A percentile compares a stretch with the other conserved stretches of the same genome.
Evolutionary conservation across 2,797 vertebrate genomes (phyloP).

Genomic region (Hypotaenidia okinawae): DNA sequence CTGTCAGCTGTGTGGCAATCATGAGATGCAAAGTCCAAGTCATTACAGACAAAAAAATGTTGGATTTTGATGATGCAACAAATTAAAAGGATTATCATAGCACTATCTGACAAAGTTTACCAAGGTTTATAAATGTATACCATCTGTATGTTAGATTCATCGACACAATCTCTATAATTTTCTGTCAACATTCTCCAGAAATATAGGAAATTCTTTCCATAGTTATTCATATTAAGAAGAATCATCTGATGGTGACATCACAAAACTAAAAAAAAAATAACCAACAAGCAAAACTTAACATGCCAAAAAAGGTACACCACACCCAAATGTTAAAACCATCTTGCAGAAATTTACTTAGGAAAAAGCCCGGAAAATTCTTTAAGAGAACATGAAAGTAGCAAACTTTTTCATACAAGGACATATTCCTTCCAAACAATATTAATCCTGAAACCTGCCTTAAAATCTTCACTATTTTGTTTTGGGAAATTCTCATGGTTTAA

Average conservation of each 20-base stretch:
- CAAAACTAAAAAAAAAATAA: neutral
- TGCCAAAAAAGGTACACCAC: neutral
- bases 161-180: neutral
- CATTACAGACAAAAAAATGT: neutral
- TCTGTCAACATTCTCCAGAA: constrained; percentile 8
- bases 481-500: neutral
- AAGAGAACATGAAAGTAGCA: neutral
- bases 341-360: neutral
- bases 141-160: neutral
- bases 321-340: neutral
- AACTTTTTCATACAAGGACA: neutral
- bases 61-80: neutral
- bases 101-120: neutral
- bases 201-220: neutral
- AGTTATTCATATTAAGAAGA: neutral
- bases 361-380: neutral
- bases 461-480: neutral
- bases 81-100: neutral
- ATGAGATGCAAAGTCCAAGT: neutral
- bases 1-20: neutral
- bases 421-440: neutral
- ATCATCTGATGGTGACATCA: constrained; percentile 5
- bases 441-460: neutral
- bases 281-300: neutral
- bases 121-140: neutral